A percentile compares a stretch with the other conserved stretches of the same genome.
Evolutionary conservation across 2,888 invertebrate species (phyloP).

Genomic region (Aelia acuminata): DNA sequence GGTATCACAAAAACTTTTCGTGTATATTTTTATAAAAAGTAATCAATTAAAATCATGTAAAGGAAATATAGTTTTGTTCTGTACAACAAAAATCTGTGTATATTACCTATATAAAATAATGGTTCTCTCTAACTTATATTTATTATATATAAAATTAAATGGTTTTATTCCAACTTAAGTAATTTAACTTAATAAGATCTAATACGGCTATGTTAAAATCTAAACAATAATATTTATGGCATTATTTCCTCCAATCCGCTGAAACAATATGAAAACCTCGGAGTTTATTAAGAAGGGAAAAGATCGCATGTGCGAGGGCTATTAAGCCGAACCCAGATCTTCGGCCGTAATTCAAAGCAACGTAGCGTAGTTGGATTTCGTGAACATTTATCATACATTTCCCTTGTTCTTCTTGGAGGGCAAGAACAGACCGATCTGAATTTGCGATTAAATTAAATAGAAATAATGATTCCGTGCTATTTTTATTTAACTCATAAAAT

Average conservation of each 20-base stretch:
- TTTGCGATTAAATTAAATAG: constrained; percentile 32
- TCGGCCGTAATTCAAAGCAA: constrained; percentile 36
- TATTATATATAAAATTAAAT: too few species aligned
- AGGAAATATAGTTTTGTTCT: too few species aligned
- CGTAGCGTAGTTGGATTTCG: constrained; percentile 4
- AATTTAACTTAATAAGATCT: too few species aligned
- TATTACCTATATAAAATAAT: too few species aligned
- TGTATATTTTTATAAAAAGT: too few species aligned
- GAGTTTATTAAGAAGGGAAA: constrained; percentile 11
- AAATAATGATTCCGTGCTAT: not conserved
- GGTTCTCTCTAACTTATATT: too few species aligned
- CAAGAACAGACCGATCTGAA: constrained; percentile 15
- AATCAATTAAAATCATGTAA: too few species aligned
- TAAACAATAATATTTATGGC: too few species aligned
- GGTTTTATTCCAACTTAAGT: too few species aligned
- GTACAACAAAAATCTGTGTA: too few species aligned
- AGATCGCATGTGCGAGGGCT: constrained; percentile 8
- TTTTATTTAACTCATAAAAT: not conserved
- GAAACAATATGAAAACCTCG: not conserved
- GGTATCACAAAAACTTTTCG: too few species aligned
- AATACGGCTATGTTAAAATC: too few species aligned
- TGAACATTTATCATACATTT: constrained; percentile 27
- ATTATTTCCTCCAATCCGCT: not conserved
- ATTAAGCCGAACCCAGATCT: constrained; percentile 15
- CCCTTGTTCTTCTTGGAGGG: not conserved